phyloP scores from a whole-genome alignment of 2,113 vertebrate genomes.

The Marcusenius ussheri region DNA sequence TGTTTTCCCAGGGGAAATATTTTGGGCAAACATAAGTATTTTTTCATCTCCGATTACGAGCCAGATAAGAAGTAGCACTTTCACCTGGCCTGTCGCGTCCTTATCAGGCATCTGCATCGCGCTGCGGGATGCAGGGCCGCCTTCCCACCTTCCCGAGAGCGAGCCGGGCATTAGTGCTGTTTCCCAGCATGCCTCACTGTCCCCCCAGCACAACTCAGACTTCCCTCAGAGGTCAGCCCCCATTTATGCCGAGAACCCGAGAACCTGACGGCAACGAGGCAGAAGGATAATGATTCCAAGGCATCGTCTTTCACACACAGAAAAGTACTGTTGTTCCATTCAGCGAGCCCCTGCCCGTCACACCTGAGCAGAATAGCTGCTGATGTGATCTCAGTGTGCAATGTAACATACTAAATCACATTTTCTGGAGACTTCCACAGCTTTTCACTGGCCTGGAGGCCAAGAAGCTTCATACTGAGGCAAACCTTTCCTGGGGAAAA shows the following conservation, averaged over 20 bases:
- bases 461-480: neutral
- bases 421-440: neutral
- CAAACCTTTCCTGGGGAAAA: neutral
- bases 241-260: too few relatives aligned
- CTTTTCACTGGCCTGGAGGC: neutral
- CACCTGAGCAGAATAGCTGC: neutral
- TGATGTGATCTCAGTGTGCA: neutral
- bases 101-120: conserved; percentile 41
- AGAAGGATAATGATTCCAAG: neutral
- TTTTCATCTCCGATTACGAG: conserved; percentile 43
- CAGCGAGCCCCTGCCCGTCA: neutral
- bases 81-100: conserved; percentile 19
- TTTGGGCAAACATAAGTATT: conserved; percentile 32
- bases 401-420: neutral
- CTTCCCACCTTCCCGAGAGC: conserved; percentile 12
- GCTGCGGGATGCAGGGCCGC: neutral
- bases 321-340: neutral
- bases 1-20: conserved; percentile 36
- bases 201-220: conserved; percentile 31
- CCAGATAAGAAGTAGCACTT: conserved; percentile 34
- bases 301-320: neutral
- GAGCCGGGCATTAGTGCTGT: conserved; percentile 18
- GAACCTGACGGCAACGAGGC: neutral
- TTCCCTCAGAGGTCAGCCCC: neutral
- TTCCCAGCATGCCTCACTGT: conserved; percentile 44